Evolutionary conservation across 2,113 vertebrate species (phyloP).

Genomic region (Psittacara wagleri): DNA sequence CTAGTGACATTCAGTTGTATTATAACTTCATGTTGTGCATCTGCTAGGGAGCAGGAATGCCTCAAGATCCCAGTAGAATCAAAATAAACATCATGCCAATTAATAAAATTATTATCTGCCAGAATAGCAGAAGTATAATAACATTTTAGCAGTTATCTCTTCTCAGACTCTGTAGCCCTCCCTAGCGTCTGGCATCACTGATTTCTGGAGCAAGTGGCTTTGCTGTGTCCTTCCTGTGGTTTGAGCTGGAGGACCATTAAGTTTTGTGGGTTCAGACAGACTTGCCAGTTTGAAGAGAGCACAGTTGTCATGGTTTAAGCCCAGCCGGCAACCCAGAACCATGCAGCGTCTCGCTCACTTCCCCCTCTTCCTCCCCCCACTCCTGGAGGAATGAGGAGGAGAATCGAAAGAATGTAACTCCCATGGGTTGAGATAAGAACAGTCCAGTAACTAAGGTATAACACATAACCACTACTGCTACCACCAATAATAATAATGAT

Average conservation of each 20-base stretch:
- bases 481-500: too few relatives aligned
- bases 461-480: too few relatives aligned
- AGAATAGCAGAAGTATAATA: not conserved
- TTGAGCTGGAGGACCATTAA: not conserved
- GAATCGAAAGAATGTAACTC: too few relatives aligned
- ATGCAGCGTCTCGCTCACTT: too few relatives aligned
- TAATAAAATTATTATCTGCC: not conserved
- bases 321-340: too few relatives aligned
- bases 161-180: not conserved
- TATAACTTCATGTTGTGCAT: not conserved
- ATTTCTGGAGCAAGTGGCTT: not conserved
- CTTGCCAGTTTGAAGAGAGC: not conserved
- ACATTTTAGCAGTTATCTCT: not conserved
- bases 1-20: not conserved
- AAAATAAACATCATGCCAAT: not conserved
- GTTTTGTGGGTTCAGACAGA: not conserved
- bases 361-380: too few relatives aligned
- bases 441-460: too few relatives aligned
- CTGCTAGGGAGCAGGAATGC: not conserved
- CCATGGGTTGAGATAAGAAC: too few relatives aligned
- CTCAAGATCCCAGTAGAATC: not conserved
- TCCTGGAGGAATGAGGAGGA: too few relatives aligned
- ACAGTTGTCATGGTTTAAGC: not conserved
- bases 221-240: not conserved
- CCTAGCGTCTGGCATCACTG: not conserved